Evolutionary conservation across 2,797 vertebrate species (phyloP).

Genomic region (Fratercula arctica): DNA sequence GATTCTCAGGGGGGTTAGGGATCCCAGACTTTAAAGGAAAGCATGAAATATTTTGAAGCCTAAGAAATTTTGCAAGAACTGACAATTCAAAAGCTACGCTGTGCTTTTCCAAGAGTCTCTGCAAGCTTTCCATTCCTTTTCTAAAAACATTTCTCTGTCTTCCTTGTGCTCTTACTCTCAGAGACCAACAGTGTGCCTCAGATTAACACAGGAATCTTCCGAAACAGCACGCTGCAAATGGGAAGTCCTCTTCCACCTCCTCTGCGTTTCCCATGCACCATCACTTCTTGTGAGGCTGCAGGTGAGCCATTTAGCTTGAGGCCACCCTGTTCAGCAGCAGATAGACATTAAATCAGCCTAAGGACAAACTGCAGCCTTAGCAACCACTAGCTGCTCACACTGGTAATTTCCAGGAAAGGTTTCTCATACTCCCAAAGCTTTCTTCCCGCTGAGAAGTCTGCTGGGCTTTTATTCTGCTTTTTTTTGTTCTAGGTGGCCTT

Average conservation of each 20-base stretch:
- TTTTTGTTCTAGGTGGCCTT: neutral
- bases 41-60: neutral
- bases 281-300: neutral
- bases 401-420: neutral
- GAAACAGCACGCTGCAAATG: neutral
- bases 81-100: neutral
- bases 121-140: neutral
- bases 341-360: neutral
- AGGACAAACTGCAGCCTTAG: neutral
- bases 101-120: neutral
- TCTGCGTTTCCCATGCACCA: rapidly evolving
- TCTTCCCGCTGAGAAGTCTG: neutral
- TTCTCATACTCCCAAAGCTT: neutral
- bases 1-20: neutral
- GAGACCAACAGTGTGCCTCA: neutral
- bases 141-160: neutral
- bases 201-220: neutral
- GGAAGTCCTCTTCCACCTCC: neutral
- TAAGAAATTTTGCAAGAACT: neutral
- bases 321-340: neutral
- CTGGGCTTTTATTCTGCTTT: neutral
- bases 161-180: neutral
- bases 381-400: neutral
- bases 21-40: neutral
- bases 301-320: neutral